Conservation (phyloP, 1,140 invertebrate species). For the Drosophila varians region DNA sequence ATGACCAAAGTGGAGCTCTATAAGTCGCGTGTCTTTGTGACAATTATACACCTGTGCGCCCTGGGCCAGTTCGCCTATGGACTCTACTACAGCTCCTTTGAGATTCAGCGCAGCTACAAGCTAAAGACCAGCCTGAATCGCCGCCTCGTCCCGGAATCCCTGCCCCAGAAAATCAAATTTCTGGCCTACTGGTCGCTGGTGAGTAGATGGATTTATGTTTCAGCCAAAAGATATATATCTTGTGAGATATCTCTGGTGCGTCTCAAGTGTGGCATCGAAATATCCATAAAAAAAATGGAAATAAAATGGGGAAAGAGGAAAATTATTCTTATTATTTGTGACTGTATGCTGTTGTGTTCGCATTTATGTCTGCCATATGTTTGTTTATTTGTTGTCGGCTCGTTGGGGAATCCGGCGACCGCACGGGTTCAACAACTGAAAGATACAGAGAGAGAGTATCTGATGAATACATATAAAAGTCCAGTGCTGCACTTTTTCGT, state of each 20-base stretch:
- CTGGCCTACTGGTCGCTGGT: conserved; percentile 86
- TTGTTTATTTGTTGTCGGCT: conserved; percentile 50
- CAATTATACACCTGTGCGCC: conserved; percentile 79
- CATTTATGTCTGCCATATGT: conserved; percentile 75
- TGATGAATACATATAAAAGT: conserved; percentile 39
- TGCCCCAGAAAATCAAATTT: conserved; percentile 84
- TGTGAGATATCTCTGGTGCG: conserved; percentile 32
- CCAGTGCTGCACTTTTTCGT: conserved; percentile 41
- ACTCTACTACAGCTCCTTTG: conserved; percentile 74
- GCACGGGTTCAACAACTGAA: conserved; percentile 60
- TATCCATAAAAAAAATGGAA: background rate
- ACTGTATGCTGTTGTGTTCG: conserved; percentile 6
- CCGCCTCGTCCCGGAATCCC: conserved; percentile 68
- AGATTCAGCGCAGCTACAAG: conserved; percentile 75
- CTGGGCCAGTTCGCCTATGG: conserved; percentile 80
- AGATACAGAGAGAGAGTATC: conserved; percentile 22
- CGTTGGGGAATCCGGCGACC: conserved; percentile 32
- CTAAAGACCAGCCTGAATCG: conserved; percentile 62
- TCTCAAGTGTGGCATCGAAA: conserved; percentile 57
- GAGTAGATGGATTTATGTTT: conserved; percentile 67
- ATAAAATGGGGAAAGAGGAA: conserved; percentile 16
- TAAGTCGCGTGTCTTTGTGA: conserved; percentile 81
- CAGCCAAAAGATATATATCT: conserved; percentile 24
- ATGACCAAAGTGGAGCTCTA: conserved; percentile 83
- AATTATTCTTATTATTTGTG: conserved; percentile 51